Percentiles rank a stretch among this genome's conserved stretches.
Conservation (phyloP, 2,888 invertebrate genomes). For the Silvanus unidentatus region DNA sequence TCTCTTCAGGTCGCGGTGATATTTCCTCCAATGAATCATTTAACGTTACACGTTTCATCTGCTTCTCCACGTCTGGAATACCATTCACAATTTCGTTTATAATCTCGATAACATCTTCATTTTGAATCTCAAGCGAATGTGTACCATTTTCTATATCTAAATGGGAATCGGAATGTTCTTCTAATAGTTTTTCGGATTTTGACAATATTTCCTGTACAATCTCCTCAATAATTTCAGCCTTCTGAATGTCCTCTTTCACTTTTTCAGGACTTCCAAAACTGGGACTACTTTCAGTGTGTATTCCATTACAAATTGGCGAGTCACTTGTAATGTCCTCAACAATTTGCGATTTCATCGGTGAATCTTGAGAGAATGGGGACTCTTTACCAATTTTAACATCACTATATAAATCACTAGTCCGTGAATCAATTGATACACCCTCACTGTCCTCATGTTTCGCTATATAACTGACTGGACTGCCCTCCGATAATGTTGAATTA, state of each 20-base stretch:
- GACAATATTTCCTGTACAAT: conserved; percentile 51
- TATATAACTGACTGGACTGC: conserved; percentile 48
- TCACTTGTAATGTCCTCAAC: conserved; percentile 30
- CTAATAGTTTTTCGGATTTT: conserved; percentile 49
- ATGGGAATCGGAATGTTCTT: conserved; percentile 34
- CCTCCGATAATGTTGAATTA: conserved; percentile 48
- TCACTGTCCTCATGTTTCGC: conserved; percentile 49
- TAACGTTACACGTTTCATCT: not conserved
- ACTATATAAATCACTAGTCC: conserved; percentile 55
- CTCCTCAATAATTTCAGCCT: conserved; percentile 48
- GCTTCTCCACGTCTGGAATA: conserved; percentile 17
- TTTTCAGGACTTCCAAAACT: conserved; percentile 42
- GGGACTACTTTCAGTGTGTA: conserved; percentile 41
- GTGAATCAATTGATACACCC: conserved; percentile 50
- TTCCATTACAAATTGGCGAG: conserved; percentile 45
- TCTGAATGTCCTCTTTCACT: conserved; percentile 34
- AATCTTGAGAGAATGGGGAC: conserved; percentile 51
- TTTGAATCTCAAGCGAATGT: conserved; percentile 42
- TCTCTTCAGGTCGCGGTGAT: conserved; percentile 30
- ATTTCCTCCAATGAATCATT: conserved; percentile 1
- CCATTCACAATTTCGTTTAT: conserved; percentile 50
- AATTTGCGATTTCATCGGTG: conserved; percentile 39
- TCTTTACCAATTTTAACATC: conserved; percentile 57
- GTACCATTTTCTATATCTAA: conserved; percentile 16
- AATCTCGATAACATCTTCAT: conserved; percentile 51